phyloP scores from a whole-genome alignment of 1,140 invertebrate genomes.

The Aricia agestis region DNA sequence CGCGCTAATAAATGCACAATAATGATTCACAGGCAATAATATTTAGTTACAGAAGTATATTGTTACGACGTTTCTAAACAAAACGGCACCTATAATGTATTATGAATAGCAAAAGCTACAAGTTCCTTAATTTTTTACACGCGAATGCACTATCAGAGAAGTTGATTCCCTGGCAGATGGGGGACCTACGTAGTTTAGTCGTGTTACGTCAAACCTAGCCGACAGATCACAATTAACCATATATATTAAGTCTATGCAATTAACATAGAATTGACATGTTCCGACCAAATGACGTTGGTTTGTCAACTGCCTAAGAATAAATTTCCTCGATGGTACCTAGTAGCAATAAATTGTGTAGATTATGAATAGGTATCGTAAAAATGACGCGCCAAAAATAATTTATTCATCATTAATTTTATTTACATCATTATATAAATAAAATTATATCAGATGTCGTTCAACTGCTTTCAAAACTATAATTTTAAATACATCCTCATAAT shows the following conservation, averaged over 20 bases:
- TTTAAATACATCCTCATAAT: not conserved
- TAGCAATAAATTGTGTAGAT: not conserved
- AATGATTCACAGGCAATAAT: not conserved
- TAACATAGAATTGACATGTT: no score
- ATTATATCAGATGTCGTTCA: not conserved
- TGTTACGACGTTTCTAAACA: not conserved
- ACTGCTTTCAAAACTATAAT: not conserved
- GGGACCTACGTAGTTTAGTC: no score
- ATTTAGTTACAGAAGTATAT: not conserved
- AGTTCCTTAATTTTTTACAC: not conserved
- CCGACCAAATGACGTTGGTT: no score
- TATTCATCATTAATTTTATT: slow-evolving; percentile 1
- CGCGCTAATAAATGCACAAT: not conserved
- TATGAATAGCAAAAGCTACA: not conserved
- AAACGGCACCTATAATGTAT: not conserved
- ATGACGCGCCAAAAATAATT: not conserved
- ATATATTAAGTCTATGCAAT: no score
- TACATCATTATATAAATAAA: not conserved
- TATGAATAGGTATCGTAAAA: not conserved
- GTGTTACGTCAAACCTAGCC: no score
- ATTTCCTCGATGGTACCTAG: no score
- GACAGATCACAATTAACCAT: no score
- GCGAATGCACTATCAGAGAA: no score
- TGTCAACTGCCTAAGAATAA: no score
- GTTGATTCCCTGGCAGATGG: no score